Evolutionary conservation across 2,888 invertebrate genomes (phyloP).

Genomic region (Arge pagana): DNA sequence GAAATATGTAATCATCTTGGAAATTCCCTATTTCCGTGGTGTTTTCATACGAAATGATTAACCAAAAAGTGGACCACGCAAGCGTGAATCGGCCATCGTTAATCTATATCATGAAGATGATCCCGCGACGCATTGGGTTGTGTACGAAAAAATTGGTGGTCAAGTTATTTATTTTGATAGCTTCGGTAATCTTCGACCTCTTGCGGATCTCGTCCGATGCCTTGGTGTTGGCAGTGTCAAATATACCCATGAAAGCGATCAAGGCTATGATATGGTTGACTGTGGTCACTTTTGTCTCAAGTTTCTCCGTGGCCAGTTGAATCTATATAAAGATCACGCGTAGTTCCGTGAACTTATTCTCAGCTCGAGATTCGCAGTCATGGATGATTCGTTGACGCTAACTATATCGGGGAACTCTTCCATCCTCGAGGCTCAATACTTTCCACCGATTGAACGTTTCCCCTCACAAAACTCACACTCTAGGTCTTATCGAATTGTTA

Average conservation of each 20-base stretch:
- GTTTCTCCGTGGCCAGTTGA: not conserved
- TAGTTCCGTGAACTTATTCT: too few relatives aligned
- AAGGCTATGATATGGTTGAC: not conserved
- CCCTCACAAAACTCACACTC: too few relatives aligned
- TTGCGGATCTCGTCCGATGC: not conserved
- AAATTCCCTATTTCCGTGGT: too few relatives aligned
- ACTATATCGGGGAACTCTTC: too few relatives aligned
- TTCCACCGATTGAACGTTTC: too few relatives aligned
- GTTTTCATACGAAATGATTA: slow-evolving; percentile 44
- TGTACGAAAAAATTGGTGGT: slow-evolving; percentile 21
- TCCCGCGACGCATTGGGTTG: slow-evolving; percentile 25
- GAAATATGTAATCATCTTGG: too few relatives aligned
- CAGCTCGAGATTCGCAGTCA: too few relatives aligned
- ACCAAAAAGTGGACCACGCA: slow-evolving; percentile 26
- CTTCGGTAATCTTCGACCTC: slow-evolving; percentile 21
- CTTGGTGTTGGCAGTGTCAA: not conserved
- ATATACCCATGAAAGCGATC: slow-evolving; percentile 4
- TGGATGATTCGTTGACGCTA: too few relatives aligned
- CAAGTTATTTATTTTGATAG: slow-evolving; percentile 25
- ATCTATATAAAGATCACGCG: not conserved
- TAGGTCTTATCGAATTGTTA: too few relatives aligned
- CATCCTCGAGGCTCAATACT: too few relatives aligned
- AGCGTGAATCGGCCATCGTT: slow-evolving; percentile 16
- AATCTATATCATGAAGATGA: slow-evolving; percentile 19
- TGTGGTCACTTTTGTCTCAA: slow-evolving; percentile 11